Evolutionary conservation across 2,113 vertebrate genomes (phyloP).

Genomic region (Baryphthengus martii): DNA sequence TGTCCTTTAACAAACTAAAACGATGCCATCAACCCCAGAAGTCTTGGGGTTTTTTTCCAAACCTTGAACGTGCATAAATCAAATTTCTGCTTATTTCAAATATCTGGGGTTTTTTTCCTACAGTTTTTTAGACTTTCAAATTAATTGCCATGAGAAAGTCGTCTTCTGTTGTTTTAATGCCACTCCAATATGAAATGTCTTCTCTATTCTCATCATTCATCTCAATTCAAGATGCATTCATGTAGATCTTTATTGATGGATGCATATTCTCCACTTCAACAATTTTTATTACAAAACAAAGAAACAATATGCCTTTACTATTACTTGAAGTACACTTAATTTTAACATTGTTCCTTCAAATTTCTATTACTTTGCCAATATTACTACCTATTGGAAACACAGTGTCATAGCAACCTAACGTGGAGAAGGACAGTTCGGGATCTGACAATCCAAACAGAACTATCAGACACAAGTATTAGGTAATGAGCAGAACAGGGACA

Average conservation of each 20-base stretch:
- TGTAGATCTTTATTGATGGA: not conserved
- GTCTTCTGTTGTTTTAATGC: not conserved
- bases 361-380: not conserved
- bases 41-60: not conserved
- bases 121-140: not conserved
- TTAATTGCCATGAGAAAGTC: not conserved
- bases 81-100: not conserved
- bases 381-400: not conserved
- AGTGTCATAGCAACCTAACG: not conserved
- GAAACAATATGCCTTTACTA: not conserved
- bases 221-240: not conserved
- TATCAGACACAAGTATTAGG: not conserved
- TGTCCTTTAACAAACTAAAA: not conserved
- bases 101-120: not conserved
- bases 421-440: not conserved
- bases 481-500: not conserved
- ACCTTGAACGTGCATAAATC: not conserved
- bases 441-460: not conserved
- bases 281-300: not conserved
- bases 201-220: not conserved
- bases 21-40: not conserved
- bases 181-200: not conserved
- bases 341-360: not conserved
- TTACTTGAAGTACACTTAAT: not conserved
- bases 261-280: not conserved